These are phyloP conservation scores for Ennomos fuscantarius DNA, from an alignment of 2,888 invertebrate species.

Conservation along the genomic window DNA sequence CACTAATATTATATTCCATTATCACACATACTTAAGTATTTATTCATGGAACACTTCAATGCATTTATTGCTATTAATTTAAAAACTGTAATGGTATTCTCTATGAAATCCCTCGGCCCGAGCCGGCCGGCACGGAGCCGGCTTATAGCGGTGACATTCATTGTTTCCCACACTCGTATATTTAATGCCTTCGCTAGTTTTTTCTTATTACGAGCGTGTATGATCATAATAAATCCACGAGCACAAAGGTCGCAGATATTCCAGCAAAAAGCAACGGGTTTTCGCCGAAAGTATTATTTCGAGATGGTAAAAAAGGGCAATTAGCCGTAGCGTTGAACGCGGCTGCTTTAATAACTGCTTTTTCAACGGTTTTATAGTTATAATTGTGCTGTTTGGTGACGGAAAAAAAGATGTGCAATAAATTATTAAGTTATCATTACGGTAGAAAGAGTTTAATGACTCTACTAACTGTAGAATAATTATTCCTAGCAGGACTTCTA, in stretches of 20 bases:
- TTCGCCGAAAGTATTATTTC: slow-evolving; percentile 53
- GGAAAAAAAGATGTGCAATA: slow-evolving; percentile 15
- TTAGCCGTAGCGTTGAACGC: slow-evolving; percentile 51
- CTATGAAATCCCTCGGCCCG: not conserved
- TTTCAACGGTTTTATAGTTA: slow-evolving; percentile 36
- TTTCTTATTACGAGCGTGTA: slow-evolving; percentile 51
- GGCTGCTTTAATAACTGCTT: slow-evolving; percentile 42
- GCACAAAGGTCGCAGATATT: slow-evolving; percentile 55
- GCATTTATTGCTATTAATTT: no score
- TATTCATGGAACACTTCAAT: no score
- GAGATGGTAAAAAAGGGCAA: slow-evolving; percentile 49
- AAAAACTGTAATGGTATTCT: not conserved
- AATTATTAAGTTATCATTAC: slow-evolving; percentile 18
- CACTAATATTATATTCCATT: no score
- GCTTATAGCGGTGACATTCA: slow-evolving; percentile 11
- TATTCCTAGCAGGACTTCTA: no score
- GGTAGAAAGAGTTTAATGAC: slow-evolving; percentile 3
- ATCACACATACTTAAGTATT: no score
- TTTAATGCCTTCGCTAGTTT: slow-evolving; percentile 52
- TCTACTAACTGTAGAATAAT: not conserved
- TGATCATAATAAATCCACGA: slow-evolving; percentile 59
- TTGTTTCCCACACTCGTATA: slow-evolving; percentile 39
- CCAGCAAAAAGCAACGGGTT: slow-evolving; percentile 53
- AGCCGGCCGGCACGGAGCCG: not conserved
- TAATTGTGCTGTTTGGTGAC: slow-evolving; percentile 19